A percentile compares a stretch with the other conserved stretches of the same genome.
These are phyloP conservation scores for Tinea semifulvella DNA, from an alignment of 2,888 invertebrate genomes.

Conservation along the genomic window DNA sequence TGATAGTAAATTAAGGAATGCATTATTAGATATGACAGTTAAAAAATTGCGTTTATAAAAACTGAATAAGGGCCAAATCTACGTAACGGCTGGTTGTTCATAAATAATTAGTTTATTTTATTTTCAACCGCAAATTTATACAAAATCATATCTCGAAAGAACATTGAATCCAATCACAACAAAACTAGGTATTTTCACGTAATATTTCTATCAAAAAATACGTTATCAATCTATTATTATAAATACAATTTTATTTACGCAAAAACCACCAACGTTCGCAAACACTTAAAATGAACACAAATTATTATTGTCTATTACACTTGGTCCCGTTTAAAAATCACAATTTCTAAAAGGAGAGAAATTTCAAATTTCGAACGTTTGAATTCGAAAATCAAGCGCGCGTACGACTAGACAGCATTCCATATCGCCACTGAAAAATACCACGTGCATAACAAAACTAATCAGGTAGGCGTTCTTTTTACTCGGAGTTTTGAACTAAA, in stretches of 20 bases:
- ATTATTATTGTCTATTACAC: neutral
- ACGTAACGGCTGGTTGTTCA: too few relatives aligned
- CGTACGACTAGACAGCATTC: slow-evolving; percentile 18
- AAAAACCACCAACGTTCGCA: neutral
- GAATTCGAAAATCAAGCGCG: slow-evolving; percentile 10
- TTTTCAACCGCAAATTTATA: too few relatives aligned
- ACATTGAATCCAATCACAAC: too few relatives aligned
- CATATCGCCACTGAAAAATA: slow-evolving; percentile 43
- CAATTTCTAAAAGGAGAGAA: neutral
- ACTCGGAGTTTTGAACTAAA: slow-evolving; percentile 13
- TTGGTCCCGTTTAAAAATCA: neutral
- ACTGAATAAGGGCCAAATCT: too few relatives aligned
- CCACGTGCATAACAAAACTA: slow-evolving; percentile 32
- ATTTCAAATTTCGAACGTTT: neutral
- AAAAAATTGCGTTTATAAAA: too few relatives aligned
- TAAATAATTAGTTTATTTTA: too few relatives aligned
- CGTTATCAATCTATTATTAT: slow-evolving; percentile 5
- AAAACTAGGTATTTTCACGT: too few relatives aligned
- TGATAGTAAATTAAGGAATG: too few relatives aligned
- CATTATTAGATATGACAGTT: too few relatives aligned
- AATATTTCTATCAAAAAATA: too few relatives aligned
- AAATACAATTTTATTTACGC: neutral
- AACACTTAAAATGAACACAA: neutral
- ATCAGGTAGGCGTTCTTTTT: too few relatives aligned
- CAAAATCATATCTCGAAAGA: too few relatives aligned